phyloP scores from a whole-genome alignment of 2,888 invertebrate genomes.

The Eupeodes luniger region DNA sequence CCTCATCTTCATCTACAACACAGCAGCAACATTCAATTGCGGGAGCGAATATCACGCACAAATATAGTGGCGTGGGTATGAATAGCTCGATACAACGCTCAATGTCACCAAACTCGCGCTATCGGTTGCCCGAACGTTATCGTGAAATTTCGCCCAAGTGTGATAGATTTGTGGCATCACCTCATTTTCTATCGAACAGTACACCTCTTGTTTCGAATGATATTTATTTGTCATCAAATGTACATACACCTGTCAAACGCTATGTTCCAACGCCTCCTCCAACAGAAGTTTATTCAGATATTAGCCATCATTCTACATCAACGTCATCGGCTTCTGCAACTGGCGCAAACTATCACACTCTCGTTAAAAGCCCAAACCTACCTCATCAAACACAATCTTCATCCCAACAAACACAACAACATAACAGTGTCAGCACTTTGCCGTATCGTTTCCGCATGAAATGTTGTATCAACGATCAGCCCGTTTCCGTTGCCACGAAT shows the following conservation, averaged over 20 bases:
- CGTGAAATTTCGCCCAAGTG: slow-evolving; percentile 80
- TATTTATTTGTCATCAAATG: slow-evolving; percentile 83
- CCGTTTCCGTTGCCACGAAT: slow-evolving; percentile 38
- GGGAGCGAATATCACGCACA: slow-evolving; percentile 63
- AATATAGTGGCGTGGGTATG: slow-evolving; percentile 18
- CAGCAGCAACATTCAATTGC: slow-evolving; percentile 60
- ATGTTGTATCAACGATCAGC: slow-evolving; percentile 80
- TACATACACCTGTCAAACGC: slow-evolving; percentile 84
- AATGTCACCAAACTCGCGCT: slow-evolving; percentile 82
- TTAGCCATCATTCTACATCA: slow-evolving; percentile 62
- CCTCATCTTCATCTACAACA: slow-evolving; percentile 37
- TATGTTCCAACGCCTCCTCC: slow-evolving; percentile 83
- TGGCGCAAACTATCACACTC: slow-evolving; percentile 63
- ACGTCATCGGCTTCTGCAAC: slow-evolving; percentile 75
- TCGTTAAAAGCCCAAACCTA: slow-evolving; percentile 66
- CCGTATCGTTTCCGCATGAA: slow-evolving; percentile 82
- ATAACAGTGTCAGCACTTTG: slow-evolving; percentile 79
- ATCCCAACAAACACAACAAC: slow-evolving; percentile 52
- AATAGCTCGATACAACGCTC: slow-evolving; percentile 79
- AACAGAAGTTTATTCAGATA: slow-evolving; percentile 80
- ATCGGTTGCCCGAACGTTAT: slow-evolving; percentile 81
- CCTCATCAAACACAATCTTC: slow-evolving; percentile 70
- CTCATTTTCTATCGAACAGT: slow-evolving; percentile 79
- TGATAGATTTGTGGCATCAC: slow-evolving; percentile 78
- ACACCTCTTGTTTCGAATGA: slow-evolving; percentile 81